These are phyloP conservation scores for Bugula neritina DNA, from an alignment of 2,888 invertebrate genomes.

Conservation along the genomic window DNA sequence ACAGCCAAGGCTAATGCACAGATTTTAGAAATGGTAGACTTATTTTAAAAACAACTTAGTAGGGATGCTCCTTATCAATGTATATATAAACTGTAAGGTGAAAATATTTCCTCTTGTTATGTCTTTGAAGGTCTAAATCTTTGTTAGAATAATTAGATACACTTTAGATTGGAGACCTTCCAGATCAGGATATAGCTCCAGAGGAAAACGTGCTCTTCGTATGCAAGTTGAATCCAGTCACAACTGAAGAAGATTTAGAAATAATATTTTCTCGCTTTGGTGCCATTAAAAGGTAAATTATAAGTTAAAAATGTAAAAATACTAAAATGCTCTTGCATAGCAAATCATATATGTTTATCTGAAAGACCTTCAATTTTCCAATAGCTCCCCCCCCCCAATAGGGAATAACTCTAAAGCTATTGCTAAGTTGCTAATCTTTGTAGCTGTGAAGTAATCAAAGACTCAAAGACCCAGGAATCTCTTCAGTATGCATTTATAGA, in stretches of 20 bases:
- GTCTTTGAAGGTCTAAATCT: no score
- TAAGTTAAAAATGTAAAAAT: background rate
- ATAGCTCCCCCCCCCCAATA: no score
- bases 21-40: slow-evolving; percentile 79
- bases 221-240: slow-evolving; percentile 97
- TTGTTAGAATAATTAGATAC: no score
- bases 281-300: slow-evolving; percentile 65
- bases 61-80: no score
- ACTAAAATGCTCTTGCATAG: background rate
- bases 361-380: no score
- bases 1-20: slow-evolving; percentile 95
- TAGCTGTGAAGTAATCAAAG: slow-evolving; percentile 91
- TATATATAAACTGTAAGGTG: no score
- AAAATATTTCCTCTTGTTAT: no score
- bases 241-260: slow-evolving; percentile 91
- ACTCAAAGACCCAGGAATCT: slow-evolving; percentile 84
- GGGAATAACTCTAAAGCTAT: no score
- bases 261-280: slow-evolving; percentile 97
- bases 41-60: no score
- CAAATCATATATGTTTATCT: no score
- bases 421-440: no score
- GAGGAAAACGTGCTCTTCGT: slow-evolving; percentile 99
- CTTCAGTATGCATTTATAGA: slow-evolving; percentile 98
- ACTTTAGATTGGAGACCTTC: slow-evolving; percentile 78
- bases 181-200: slow-evolving; percentile 93